These are phyloP conservation scores for Prosopocoilus inquinatus DNA, from an alignment of 2,888 invertebrate species.

Conservation along the genomic window DNA sequence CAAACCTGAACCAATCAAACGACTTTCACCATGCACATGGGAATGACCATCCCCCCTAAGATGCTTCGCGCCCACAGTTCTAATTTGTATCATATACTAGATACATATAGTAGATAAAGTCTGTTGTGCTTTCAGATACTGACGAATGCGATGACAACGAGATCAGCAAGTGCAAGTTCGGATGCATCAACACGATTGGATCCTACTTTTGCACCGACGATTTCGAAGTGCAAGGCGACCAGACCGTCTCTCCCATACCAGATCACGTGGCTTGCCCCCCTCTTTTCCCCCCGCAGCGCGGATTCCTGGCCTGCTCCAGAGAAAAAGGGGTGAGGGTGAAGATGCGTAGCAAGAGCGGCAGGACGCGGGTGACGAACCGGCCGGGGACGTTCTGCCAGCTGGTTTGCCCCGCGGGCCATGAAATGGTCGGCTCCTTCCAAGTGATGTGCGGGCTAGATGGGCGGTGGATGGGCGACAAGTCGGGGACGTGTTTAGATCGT, in stretches of 20 bases:
- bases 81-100: no score
- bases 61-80: no score
- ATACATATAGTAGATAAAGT: not conserved
- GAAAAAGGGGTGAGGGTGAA: constrained; percentile 27
- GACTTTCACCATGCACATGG: no score
- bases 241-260: constrained; percentile 16
- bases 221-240: constrained; percentile 31
- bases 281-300: constrained; percentile 49
- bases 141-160: constrained; percentile 61
- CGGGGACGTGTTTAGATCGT: constrained; percentile 52
- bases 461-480: constrained; percentile 50
- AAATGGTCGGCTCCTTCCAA: constrained; percentile 50
- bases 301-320: constrained; percentile 52
- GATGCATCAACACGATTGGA: constrained; percentile 66
- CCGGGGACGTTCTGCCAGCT: constrained; percentile 54
- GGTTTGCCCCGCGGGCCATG: constrained; percentile 51
- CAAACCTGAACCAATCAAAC: no score
- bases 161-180: constrained; percentile 48
- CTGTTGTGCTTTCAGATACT: constrained; percentile 51
- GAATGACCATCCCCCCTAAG: no score
- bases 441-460: constrained; percentile 50
- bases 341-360: constrained; percentile 35
- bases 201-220: constrained; percentile 54
- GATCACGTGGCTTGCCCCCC: constrained; percentile 43
- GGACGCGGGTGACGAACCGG: constrained; percentile 46